Conservation (phyloP, 2,113 vertebrate genomes). For the Chiloscyllium plagiosum region DNA sequence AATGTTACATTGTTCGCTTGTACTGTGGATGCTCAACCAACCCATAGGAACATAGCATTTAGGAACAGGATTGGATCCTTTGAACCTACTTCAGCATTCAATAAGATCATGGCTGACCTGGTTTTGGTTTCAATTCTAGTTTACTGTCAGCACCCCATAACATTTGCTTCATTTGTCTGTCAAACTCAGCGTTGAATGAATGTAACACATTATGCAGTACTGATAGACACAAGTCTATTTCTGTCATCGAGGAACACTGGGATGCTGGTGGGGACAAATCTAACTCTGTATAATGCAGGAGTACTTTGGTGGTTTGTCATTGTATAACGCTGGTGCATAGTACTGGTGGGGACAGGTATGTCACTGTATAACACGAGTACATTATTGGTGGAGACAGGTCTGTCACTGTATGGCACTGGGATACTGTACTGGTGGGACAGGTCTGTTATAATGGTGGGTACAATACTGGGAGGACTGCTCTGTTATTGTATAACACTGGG, state of each 20-base stretch:
- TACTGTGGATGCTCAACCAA: not conserved
- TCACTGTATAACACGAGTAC: not conserved
- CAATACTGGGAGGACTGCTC: not conserved
- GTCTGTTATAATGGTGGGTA: not conserved
- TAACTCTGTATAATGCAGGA: not conserved
- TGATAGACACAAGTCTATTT: not conserved
- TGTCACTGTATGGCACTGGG: not conserved
- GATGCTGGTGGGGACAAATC: not conserved
- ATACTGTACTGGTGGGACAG: not conserved
- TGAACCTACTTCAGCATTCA: no score
- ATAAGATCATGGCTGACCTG: no score
- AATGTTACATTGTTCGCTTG: not conserved
- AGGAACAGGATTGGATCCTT: no score
- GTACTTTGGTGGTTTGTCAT: not conserved
- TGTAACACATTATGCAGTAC: not conserved
- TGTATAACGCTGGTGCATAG: not conserved
- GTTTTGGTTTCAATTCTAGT: no score
- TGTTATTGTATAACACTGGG: no score
- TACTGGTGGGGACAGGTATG: not conserved
- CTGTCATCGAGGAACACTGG: not conserved
- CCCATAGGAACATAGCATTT: not conserved
- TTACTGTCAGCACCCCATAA: no score
- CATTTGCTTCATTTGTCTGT: no score
- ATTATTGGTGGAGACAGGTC: not conserved
- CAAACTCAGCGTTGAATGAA: no score